Conservation (phyloP, 2,113 vertebrate species). For the Puntigrus tetrazona region DNA sequence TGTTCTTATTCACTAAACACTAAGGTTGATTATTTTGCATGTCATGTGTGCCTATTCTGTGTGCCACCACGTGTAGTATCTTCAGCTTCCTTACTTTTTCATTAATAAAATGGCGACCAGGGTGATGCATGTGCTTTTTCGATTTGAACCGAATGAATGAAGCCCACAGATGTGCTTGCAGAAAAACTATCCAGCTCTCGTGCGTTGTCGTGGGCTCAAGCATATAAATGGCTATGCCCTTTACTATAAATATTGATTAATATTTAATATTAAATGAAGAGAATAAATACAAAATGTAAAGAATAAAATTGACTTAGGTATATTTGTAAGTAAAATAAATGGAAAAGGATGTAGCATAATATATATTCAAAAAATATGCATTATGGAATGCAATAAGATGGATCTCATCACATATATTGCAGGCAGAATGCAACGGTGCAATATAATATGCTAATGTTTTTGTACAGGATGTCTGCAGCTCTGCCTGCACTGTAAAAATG, state of each 20-base stretch:
- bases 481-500: neutral
- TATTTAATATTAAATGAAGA: neutral
- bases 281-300: neutral
- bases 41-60: neutral
- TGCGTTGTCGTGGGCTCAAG: neutral
- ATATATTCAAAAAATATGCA: neutral
- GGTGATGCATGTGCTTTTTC: neutral
- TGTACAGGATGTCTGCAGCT: no score
- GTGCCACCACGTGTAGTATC: neutral
- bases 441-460: neutral
- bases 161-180: neutral
- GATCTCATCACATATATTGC: neutral
- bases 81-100: neutral
- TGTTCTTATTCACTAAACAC: slow-evolving; percentile 68
- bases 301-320: no score
- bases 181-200: neutral
- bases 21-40: slow-evolving; percentile 31
- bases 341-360: neutral
- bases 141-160: neutral
- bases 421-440: neutral
- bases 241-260: neutral
- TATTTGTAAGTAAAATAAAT: no score
- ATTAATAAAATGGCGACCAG: neutral
- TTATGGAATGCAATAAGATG: neutral
- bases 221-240: neutral